phyloP scores from a whole-genome alignment of 1,140 invertebrate species.

The Antheraea pernyi region DNA sequence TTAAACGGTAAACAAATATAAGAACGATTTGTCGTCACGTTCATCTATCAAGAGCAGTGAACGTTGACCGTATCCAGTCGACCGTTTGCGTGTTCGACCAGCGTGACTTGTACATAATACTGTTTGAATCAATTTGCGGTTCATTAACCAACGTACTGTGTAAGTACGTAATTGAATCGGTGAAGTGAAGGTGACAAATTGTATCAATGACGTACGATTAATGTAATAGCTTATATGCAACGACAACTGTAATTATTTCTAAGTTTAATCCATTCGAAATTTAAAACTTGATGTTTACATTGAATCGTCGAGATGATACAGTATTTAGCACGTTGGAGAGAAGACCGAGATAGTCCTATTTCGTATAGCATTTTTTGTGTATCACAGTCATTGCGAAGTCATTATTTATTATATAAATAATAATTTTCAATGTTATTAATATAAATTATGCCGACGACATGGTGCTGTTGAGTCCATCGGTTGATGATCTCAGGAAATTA shows the following conservation, averaged over 20 bases:
- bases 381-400: too few species aligned
- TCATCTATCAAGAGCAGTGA: conserved; percentile 20
- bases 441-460: too few species aligned
- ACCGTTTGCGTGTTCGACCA: conserved; percentile 18
- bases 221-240: not conserved
- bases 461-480: too few species aligned
- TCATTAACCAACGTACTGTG: conserved; percentile 18
- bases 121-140: conserved; percentile 26
- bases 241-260: not conserved
- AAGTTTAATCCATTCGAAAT: not conserved
- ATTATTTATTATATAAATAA: too few species aligned
- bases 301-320: too few species aligned
- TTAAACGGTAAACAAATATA: conserved; percentile 16
- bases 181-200: not conserved
- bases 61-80: conserved; percentile 22
- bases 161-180: conserved; percentile 8
- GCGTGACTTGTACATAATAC: conserved; percentile 19
- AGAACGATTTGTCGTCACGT: conserved; percentile 9
- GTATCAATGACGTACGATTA: not conserved
- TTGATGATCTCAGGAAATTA: too few species aligned
- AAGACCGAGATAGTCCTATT: too few species aligned
- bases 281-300: too few species aligned
- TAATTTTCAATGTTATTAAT: too few species aligned
- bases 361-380: too few species aligned
- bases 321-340: too few species aligned